phyloP scores from a whole-genome alignment of 1,140 invertebrate genomes.

The Heliconius nattereri region DNA sequence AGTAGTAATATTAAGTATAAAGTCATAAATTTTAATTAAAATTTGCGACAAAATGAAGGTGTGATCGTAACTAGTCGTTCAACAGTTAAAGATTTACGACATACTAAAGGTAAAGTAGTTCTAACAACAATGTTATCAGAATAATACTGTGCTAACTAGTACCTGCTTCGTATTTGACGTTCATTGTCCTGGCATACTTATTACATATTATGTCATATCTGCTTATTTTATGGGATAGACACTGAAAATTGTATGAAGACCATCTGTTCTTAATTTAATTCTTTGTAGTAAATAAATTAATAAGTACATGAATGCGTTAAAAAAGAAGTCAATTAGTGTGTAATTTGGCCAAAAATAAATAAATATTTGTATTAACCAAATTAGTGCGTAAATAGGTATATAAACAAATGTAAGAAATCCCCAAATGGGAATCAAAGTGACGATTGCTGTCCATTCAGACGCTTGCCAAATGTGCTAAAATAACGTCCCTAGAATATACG shows the following conservation, averaged over 20 bases:
- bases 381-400: too few species aligned
- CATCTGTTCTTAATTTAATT: too few species aligned
- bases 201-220: too few species aligned
- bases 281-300: too few species aligned
- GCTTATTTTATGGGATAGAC: too few species aligned
- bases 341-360: too few species aligned
- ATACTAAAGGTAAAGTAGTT: constrained; percentile 18
- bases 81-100: constrained; percentile 18
- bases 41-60: constrained; percentile 16
- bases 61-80: constrained; percentile 9
- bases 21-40: constrained; percentile 22
- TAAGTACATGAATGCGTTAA: too few species aligned
- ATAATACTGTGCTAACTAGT: background rate
- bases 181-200: too few species aligned
- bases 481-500: background rate
- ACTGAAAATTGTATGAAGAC: too few species aligned
- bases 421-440: background rate
- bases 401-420: too few species aligned
- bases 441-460: background rate
- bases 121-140: constrained; percentile 19
- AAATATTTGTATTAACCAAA: too few species aligned
- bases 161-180: background rate
- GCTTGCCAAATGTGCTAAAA: background rate
- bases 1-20: background rate
- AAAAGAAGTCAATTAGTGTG: too few species aligned